A percentile compares a stretch with the other conserved stretches of the same genome.
phyloP scores from a whole-genome alignment of 2,888 invertebrate species.

The Neria commutata region DNA sequence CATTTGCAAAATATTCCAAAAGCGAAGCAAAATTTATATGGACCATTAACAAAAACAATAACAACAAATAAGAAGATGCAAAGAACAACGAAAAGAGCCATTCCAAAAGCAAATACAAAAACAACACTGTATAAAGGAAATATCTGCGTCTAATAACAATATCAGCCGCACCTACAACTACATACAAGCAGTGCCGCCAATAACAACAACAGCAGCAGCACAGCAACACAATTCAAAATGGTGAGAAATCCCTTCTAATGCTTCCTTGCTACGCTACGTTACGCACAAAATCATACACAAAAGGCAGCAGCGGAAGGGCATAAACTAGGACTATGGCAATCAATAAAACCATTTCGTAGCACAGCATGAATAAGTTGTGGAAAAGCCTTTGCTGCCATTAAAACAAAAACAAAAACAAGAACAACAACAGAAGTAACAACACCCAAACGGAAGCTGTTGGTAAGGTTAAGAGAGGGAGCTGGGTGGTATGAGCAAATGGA shows the following conservation, averaged over 20 bases:
- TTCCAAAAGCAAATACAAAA: no score
- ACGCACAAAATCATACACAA: slow-evolving; percentile 31
- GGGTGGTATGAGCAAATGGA: not conserved
- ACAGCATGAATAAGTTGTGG: slow-evolving; percentile 2
- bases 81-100: no score
- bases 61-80: not conserved
- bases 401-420: not conserved
- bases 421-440: not conserved
- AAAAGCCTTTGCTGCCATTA: slow-evolving; percentile 18
- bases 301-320: slow-evolving; percentile 14
- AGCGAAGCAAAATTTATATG: not conserved
- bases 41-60: not conserved
- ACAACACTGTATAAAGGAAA: no score
- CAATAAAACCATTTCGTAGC: slow-evolving; percentile 13
- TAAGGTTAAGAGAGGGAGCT: no score
- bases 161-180: no score
- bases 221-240: slow-evolving; percentile 37
- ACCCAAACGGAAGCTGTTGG: not conserved
- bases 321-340: not conserved
- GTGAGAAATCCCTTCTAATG: slow-evolving; percentile 42
- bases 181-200: not conserved
- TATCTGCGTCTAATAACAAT: no score
- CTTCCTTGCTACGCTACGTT: slow-evolving; percentile 24
- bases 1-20: not conserved
- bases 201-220: not conserved